These are phyloP conservation scores for Heterodera schachtii DNA, from an alignment of 1,140 invertebrate genomes.

Conservation along the genomic window DNA sequence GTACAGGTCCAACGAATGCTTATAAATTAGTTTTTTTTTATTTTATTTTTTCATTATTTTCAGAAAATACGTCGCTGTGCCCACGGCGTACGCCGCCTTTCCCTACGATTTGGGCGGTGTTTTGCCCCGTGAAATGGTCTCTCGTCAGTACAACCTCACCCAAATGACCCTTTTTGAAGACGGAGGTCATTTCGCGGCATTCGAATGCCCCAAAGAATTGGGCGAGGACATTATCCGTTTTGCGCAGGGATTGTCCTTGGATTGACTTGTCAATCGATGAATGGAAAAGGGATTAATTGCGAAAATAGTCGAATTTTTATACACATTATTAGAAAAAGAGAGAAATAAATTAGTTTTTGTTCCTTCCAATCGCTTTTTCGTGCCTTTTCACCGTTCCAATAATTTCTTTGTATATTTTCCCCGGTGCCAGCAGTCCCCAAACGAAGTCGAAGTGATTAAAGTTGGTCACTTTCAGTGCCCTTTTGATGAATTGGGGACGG, in stretches of 20 bases:
- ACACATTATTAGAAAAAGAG: not conserved
- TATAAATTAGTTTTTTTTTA: not conserved
- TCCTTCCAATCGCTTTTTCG: not conserved
- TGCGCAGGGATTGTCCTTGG: conserved; percentile 32
- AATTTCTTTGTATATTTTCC: conserved; percentile 55
- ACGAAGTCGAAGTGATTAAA: conserved; percentile 62
- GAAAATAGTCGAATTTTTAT: not conserved
- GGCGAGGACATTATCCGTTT: conserved; percentile 46
- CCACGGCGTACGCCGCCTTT: conserved; percentile 48
- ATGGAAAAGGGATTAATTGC: not conserved
- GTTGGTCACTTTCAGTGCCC: conserved; percentile 34
- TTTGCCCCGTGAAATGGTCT: conserved; percentile 32
- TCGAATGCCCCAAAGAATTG: conserved; percentile 44
- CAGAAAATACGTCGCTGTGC: conserved; percentile 41
- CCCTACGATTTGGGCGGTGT: conserved; percentile 38
- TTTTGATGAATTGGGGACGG: conserved; percentile 44
- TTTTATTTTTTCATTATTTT: not conserved
- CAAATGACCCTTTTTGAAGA: conserved; percentile 45
- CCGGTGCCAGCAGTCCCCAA: conserved; percentile 49
- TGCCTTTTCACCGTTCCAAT: conserved; percentile 30
- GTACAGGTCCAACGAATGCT: not conserved
- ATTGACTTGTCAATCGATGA: not conserved
- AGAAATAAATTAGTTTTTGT: not conserved
- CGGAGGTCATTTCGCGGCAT: conserved; percentile 51
- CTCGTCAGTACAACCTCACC: conserved; percentile 36